These are phyloP conservation scores for Phragmatobia fuliginosa DNA, from an alignment of 2,888 invertebrate genomes.

Conservation along the genomic window DNA sequence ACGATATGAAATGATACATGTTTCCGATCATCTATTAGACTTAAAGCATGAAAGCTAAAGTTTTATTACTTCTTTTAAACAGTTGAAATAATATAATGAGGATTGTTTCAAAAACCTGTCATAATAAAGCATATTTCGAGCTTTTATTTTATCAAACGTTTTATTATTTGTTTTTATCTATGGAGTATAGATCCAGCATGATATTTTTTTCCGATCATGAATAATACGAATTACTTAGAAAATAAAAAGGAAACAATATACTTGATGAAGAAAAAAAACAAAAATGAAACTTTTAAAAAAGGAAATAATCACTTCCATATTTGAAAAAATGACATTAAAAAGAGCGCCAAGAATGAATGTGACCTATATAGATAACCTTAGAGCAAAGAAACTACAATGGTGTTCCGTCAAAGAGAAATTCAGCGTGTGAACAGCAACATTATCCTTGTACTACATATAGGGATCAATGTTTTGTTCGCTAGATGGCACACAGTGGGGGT, in stretches of 20 bases:
- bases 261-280: background rate
- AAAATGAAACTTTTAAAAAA: no score
- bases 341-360: background rate
- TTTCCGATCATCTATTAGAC: slow-evolving; percentile 27
- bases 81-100: background rate
- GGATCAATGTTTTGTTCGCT: slow-evolving; percentile 58
- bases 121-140: background rate
- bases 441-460: slow-evolving; percentile 38
- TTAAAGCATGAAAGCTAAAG: slow-evolving; percentile 25
- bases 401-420: slow-evolving; percentile 27
- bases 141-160: background rate
- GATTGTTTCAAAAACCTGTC: background rate
- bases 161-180: background rate
- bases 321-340: background rate
- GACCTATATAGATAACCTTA: background rate
- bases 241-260: background rate
- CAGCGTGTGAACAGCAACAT: slow-evolving; percentile 40
- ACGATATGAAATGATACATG: slow-evolving; percentile 44
- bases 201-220: background rate
- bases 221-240: no score
- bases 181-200: background rate
- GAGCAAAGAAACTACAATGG: slow-evolving; percentile 3
- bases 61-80: slow-evolving; percentile 17
- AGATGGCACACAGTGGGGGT: slow-evolving; percentile 64
- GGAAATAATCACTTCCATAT: background rate